Percentiles rank a stretch among this genome's conserved stretches.
phyloP scores from a whole-genome alignment of 2,113 vertebrate species.

The Lamprologus lemairii region DNA sequence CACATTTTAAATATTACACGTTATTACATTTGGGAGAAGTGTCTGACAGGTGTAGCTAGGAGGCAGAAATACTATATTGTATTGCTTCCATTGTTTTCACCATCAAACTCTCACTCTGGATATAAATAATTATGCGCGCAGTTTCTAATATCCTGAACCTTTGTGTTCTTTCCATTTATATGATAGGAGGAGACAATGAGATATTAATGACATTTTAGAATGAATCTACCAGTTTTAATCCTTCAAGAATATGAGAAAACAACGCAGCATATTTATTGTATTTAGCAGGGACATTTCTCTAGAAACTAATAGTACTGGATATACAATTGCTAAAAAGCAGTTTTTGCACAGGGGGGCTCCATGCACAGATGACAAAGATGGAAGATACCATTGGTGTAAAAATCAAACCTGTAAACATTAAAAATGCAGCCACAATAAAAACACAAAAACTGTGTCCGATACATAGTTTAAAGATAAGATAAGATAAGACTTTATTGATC shows the following conservation, averaged over 20 bases:
- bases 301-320: fast-evolving
- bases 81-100: neutral
- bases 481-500: too few species aligned
- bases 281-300: neutral
- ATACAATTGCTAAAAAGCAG: neutral
- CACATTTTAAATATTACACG: neutral
- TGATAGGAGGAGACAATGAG: neutral
- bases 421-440: fast-evolving
- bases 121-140: neutral
- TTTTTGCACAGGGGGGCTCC: neutral
- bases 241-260: neutral
- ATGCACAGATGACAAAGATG: fast-evolving
- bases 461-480: too few species aligned
- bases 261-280: neutral
- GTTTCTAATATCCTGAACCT: neutral
- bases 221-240: neutral
- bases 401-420: neutral
- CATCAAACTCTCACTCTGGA: neutral
- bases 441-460: neutral
- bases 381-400: neutral
- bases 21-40: neutral
- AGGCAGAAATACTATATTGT: neutral
- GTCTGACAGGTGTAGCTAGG: neutral
- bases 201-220: neutral
- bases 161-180: neutral